phyloP scores from a whole-genome alignment of 2,888 invertebrate genomes.

The Acanthopleura granulata region DNA sequence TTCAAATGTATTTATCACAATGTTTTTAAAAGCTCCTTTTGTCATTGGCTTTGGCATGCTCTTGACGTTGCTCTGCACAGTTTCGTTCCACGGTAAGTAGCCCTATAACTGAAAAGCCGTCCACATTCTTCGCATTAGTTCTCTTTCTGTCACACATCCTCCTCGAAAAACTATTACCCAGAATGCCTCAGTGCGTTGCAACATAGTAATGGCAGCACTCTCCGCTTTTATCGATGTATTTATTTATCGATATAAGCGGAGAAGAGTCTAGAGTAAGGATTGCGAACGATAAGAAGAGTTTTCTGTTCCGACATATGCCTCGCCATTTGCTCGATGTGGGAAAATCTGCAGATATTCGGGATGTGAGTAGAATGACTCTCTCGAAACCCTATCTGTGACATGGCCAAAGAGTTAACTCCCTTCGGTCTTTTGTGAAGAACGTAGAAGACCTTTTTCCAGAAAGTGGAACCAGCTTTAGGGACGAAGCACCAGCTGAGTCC shows the following conservation, averaged over 20 bases:
- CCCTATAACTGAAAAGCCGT: slow-evolving; percentile 12
- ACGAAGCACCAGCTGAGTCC: slow-evolving; percentile 35
- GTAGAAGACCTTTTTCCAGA: slow-evolving; percentile 44
- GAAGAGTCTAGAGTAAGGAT: slow-evolving; percentile 49
- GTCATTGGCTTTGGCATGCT: background rate
- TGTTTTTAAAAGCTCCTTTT: background rate
- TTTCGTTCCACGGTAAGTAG: background rate
- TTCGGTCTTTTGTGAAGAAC: background rate
- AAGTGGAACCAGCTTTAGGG: slow-evolving; percentile 47
- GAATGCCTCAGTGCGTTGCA: no score
- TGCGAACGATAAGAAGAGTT: slow-evolving; percentile 34
- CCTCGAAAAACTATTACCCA: background rate
- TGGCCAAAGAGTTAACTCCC: background rate
- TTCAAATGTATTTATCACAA: background rate
- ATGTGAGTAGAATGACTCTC: background rate
- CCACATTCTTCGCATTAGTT: background rate
- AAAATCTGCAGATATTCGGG: background rate
- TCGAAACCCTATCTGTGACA: background rate
- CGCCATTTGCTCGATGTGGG: background rate
- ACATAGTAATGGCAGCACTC: background rate
- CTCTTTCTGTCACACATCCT: background rate
- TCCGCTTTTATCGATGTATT: slow-evolving; percentile 23
- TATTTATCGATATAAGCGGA: slow-evolving; percentile 50
- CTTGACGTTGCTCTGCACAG: no score
- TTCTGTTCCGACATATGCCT: background rate